Evolutionary conservation across 2,888 invertebrate genomes (phyloP), one percentile per base, ranked within the genome.

Genomic region (Phortica magna): DNA sequence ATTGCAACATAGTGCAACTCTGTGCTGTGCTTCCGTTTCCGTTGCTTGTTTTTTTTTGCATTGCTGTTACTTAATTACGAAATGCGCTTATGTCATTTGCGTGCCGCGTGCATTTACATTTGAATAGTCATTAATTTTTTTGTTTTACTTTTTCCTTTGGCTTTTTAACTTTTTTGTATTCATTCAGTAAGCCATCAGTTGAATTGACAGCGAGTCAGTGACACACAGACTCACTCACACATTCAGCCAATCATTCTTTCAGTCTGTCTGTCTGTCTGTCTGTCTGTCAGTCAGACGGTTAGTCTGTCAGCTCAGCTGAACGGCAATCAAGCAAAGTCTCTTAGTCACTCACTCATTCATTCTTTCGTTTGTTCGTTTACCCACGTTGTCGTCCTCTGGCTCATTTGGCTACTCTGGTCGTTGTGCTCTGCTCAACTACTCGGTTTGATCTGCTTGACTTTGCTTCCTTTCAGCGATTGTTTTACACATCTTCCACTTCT

Each of bases 11-110:
- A 48, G 48, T 22, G 22, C 61, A 22, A 12, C 22, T 61, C 22
- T 61, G 61, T 22, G 22, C 7, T 61, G 48, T 19, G 19, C 22
- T 61, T 61, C 31, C 61, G 61, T 12, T 22, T 22, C 61, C 61
- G 61, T 19, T 61, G 31, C 61, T 17, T 22, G 9, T 2, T 61
- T 4, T 10, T 10, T 22, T 10, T 22, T 22, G 12, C 22, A 7
- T 22, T 61, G 31, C 61, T 17, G 61, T 22, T 61, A 22, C 61
- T 22, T 61, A 61, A 61, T 61, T 61, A 61, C 61, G 17, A 61
- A 61, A 61, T 17, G 22, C 61, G 22, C 61, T 17, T 61, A 48
- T 48, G 22, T 22, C 61, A 61, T 22, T 61, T 61, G 19, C 7
- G 31, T 61, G 61, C 7, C 19, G 61, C 10, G 61, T 61, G 61